Evolutionary conservation across 1,140 invertebrate genomes (phyloP), one percentile per base, ranked within the genome.

Genomic region (Drosophila yakuba): DNA sequence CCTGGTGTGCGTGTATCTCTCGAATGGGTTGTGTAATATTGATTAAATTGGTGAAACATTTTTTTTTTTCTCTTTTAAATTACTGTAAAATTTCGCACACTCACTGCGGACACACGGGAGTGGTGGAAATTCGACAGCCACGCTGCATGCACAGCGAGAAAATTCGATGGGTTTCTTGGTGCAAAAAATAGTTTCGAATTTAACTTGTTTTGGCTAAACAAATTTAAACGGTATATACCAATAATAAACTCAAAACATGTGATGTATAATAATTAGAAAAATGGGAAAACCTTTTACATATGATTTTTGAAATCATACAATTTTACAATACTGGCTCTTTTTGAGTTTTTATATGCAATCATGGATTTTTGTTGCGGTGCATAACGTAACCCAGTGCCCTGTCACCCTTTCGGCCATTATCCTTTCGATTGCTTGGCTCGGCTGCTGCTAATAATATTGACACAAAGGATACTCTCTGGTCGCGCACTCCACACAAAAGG

Each of bases 31-130:
- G 83, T 89, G 61, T 89, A 90, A 89, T 89, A 89, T 89, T 89
- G 84, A 89, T 89, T 89, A 89, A 89, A 89, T 89, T 89, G 84
- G 84, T 84, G 61, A 89, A 90, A 78, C 73, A 78, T 80, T 72
- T 58, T 72, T 72, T 73, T 72, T 67, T 43, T 68, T 32, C 74
- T 32, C 73, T 88, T 90, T 85, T 81, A 85, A 90, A 85, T 90
- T 90, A 90, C 85, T 89, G 85, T 90, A 90, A 89, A 89, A 89
- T 89, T 90, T 90, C 81, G 86, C 85, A 90, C 85, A 90, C 86
- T 90, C 85, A 89, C 84, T 67, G 51, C 41, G 43, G 74, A 12
- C 60, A 52, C 72, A 12, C 60, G 52, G 47, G 58, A 54, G 74
- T 58, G 73, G 47, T 55, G 58, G 74, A 14, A 51, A 17, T n/a